A percentile compares a stretch with the other conserved stretches of the same genome.
Evolutionary conservation across 1,140 invertebrate species (phyloP).

Genomic region (Microplitis demolitor): DNA sequence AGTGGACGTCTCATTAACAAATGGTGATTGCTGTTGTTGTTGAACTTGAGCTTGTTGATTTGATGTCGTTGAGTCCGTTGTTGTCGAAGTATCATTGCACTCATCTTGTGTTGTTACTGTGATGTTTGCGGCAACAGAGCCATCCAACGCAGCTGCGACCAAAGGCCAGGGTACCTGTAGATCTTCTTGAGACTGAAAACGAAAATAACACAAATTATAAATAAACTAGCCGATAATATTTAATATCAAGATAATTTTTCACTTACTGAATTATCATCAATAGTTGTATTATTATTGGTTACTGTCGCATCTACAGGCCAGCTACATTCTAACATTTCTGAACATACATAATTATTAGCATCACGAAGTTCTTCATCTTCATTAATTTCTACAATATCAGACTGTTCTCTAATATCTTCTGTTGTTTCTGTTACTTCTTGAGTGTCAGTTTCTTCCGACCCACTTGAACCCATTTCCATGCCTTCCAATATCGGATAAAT

Average conservation of each 20-base stretch:
- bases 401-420: conserved; percentile 41
- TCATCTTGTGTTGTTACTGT: conserved; percentile 54
- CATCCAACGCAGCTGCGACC: conserved; percentile 55
- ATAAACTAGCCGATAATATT: not conserved
- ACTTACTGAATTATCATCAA: conserved; percentile 46
- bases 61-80: conserved; percentile 43
- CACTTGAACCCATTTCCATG: conserved; percentile 54
- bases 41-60: conserved; percentile 27
- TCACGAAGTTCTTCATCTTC: conserved; percentile 58
- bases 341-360: conserved; percentile 60
- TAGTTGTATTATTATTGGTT: conserved; percentile 40
- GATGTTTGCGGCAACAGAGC: conserved; percentile 53
- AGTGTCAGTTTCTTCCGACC: conserved; percentile 42
- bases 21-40: conserved; percentile 26
- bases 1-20: conserved; percentile 7
- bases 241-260: not conserved
- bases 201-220: not conserved
- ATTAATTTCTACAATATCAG: conserved; percentile 45
- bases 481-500: conserved; percentile 58
- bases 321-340: conserved; percentile 58
- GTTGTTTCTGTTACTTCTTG: conserved; percentile 35
- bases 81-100: conserved; percentile 49
- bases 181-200: conserved; percentile 49
- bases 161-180: conserved; percentile 57
- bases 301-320: conserved; percentile 56